These are phyloP conservation scores for Tonatia bakeri DNA, from an alignment of 2,113 vertebrate genomes.

Conservation along the genomic window DNA sequence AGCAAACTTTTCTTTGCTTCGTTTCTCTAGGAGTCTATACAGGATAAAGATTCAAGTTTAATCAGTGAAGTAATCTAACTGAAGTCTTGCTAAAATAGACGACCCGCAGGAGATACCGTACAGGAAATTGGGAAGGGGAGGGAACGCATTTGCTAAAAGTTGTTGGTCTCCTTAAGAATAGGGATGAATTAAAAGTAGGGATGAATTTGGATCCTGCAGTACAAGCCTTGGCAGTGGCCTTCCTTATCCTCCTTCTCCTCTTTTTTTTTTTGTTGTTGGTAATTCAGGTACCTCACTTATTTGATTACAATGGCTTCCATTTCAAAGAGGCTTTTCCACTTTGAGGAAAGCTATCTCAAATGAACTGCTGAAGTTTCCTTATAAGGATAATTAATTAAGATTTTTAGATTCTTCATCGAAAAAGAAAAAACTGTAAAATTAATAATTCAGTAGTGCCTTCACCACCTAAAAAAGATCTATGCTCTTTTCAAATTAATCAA, in stretches of 20 bases:
- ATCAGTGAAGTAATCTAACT: not conserved
- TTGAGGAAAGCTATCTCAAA: not conserved
- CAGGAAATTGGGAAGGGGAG: not conserved
- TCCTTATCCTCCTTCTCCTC: not conserved
- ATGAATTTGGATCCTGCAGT: not conserved
- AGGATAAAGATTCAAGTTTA: not conserved
- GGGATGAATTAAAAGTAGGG: not conserved
- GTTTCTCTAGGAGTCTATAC: not conserved
- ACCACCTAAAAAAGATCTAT: not conserved
- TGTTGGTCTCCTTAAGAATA: not conserved
- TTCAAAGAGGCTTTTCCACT: not conserved
- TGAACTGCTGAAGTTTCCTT: not conserved
- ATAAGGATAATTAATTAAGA: not conserved
- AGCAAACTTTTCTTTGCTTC: conserved; percentile 23
- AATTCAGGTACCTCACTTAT: not conserved
- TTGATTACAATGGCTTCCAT: not conserved
- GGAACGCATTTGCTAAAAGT: not conserved
- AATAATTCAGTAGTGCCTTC: not conserved
- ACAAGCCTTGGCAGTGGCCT: not conserved
- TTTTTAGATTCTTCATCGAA: not conserved
- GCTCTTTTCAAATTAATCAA: not conserved
- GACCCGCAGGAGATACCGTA: not conserved
- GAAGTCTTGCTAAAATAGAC: not conserved
- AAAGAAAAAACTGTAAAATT: not conserved
- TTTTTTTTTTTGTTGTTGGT: not conserved